A percentile compares a stretch with the other conserved stretches of the same genome.
Conservation (phyloP, 2,797 vertebrate genomes). For the Cyprinella venusta region DNA sequence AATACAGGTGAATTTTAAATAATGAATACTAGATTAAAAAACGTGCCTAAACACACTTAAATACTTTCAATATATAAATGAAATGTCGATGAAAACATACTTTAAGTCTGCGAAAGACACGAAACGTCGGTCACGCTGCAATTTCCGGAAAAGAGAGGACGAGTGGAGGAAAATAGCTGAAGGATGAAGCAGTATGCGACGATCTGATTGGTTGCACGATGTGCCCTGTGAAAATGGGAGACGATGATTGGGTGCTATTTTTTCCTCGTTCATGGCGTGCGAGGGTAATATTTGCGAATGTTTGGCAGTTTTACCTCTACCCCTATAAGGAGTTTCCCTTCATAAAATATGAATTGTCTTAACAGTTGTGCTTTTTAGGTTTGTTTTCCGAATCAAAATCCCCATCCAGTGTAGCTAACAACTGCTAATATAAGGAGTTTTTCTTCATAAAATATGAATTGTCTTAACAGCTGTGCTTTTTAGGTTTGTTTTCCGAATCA, state of each 20-base stretch:
- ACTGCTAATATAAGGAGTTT: too few relatives aligned
- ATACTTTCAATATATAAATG: neutral
- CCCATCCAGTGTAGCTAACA: neutral
- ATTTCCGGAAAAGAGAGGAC: slow-evolving; percentile 68
- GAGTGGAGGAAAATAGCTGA: neutral
- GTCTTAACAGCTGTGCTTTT: neutral
- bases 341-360: neutral
- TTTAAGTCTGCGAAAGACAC: slow-evolving; percentile 89
- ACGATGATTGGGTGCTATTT: slow-evolving; percentile 44
- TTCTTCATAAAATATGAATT: neutral
- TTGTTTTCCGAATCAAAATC: neutral
- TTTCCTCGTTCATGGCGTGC: neutral
- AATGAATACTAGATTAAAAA: neutral
- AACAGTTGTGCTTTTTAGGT: neutral
- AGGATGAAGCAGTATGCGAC: neutral
- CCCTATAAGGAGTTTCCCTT: too few relatives aligned
- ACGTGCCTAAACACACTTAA: neutral
- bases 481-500: neutral
- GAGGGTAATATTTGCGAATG: too few relatives aligned
- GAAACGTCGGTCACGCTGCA: slow-evolving; percentile 85
- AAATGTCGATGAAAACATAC: slow-evolving; percentile 71
- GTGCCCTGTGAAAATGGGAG: slow-evolving; percentile 2
- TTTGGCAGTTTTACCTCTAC: neutral
- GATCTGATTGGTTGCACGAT: slow-evolving; percentile 67
- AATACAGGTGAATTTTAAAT: neutral